phyloP scores from a whole-genome alignment of 1,140 invertebrate genomes.

The Penaeus chinensis region DNA sequence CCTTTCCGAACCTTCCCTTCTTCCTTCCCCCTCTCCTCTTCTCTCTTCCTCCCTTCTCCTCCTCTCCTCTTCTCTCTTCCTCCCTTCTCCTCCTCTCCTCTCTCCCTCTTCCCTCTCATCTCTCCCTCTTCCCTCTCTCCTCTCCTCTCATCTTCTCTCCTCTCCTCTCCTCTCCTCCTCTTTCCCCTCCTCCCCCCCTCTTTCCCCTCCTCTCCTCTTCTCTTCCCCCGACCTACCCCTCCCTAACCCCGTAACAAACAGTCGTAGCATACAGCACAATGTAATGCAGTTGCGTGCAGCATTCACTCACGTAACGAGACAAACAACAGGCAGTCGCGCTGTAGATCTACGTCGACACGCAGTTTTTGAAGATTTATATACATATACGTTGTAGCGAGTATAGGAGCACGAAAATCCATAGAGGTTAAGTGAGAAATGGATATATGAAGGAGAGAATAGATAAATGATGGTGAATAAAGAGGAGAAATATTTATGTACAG shows the following conservation, averaged over 20 bases:
- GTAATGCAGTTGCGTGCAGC: too few species aligned
- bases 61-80: not conserved
- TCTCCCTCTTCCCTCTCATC: not conserved
- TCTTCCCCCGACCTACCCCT: not conserved
- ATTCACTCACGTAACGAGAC: too few species aligned
- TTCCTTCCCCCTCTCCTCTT: not conserved
- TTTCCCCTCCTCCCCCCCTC: not conserved
- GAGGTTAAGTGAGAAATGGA: too few species aligned
- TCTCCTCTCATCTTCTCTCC: not conserved
- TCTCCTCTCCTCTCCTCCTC: not conserved
- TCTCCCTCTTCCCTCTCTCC: not conserved
- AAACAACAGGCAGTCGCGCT: too few species aligned
- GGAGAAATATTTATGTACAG: too few species aligned
- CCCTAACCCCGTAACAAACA: not conserved
- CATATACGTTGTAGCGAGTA: too few species aligned
- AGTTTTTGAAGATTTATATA: too few species aligned
- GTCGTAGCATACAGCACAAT: too few species aligned
- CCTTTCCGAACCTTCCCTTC: not conserved
- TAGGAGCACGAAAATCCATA: too few species aligned
- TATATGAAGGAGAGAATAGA: too few species aligned
- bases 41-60: not conserved
- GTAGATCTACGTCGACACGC: too few species aligned
- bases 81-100: not conserved
- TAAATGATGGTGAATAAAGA: too few species aligned
- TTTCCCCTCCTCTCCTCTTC: not conserved